Percentiles rank a stretch among this genome's conserved stretches.
Conservation (phyloP, 2,888 invertebrate genomes). For the Platycnemis pennipes region DNA sequence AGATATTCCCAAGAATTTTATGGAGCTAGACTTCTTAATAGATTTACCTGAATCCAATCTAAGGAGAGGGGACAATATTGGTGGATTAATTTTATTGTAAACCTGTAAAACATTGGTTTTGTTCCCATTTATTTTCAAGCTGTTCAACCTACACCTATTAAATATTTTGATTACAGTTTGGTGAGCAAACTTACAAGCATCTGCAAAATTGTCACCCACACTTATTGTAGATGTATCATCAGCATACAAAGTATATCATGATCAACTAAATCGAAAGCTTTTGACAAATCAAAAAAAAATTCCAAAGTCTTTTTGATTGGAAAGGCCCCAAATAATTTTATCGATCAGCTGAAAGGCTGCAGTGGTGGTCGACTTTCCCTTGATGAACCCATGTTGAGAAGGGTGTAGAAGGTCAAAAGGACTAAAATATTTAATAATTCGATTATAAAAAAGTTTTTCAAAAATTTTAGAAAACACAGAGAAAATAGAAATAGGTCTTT, state of each 20-base stretch:
- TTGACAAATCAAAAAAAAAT: no score
- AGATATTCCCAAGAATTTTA: background rate
- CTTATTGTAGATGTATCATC: background rate
- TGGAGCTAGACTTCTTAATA: background rate
- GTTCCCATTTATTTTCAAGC: background rate
- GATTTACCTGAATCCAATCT: background rate
- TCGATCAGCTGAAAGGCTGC: no score
- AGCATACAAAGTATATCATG: background rate
- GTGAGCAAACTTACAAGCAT: background rate
- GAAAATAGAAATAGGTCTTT: no score
- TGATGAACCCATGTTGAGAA: no score
- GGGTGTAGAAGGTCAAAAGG: no score
- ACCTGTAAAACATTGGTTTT: background rate
- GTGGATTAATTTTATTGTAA: background rate
- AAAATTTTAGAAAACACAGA: no score
- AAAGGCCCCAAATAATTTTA: no score
- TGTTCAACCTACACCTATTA: background rate
- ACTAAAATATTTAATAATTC: no score
- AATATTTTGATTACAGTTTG: background rate
- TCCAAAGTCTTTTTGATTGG: no score
- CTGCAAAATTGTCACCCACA: background rate
- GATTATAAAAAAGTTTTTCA: no score
- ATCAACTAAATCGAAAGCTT: background rate
- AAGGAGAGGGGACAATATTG: background rate
- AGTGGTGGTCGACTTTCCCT: no score